phyloP scores from a whole-genome alignment of 2,888 invertebrate genomes.

The Pterostichus niger region DNA sequence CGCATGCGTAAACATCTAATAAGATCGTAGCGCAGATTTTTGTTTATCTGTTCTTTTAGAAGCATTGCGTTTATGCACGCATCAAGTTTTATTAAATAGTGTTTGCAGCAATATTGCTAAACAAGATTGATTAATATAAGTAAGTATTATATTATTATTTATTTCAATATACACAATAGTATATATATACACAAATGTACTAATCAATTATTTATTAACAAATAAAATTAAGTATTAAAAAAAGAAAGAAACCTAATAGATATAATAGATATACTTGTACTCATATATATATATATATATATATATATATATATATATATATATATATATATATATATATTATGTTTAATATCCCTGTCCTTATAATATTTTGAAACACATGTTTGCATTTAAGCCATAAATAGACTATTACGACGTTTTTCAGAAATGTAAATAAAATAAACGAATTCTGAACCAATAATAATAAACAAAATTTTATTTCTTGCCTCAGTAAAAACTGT shows the following conservation, averaged over 20 bases:
- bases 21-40: slow-evolving; percentile 6
- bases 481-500: background rate
- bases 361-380: too few species aligned
- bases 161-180: too few species aligned
- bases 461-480: slow-evolving; percentile 35
- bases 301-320: too few species aligned
- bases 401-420: slow-evolving; percentile 1
- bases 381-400: background rate
- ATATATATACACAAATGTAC: too few species aligned
- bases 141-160: slow-evolving; percentile 4
- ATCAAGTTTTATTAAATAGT: slow-evolving; percentile 8
- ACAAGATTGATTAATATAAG: background rate
- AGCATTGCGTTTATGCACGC: background rate
- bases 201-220: too few species aligned
- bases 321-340: too few species aligned
- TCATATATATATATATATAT: too few species aligned
- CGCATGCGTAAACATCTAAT: slow-evolving; percentile 44
- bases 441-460: slow-evolving; percentile 9
- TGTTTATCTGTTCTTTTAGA: slow-evolving; percentile 15
- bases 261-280: too few species aligned
- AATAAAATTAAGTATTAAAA: too few species aligned
- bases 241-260: too few species aligned
- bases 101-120: too few species aligned
- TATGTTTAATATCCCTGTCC: too few species aligned
- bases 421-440: slow-evolving; percentile 15